phyloP scores from a whole-genome alignment of 2,797 vertebrate genomes.

The Diglossa cyanea region DNA sequence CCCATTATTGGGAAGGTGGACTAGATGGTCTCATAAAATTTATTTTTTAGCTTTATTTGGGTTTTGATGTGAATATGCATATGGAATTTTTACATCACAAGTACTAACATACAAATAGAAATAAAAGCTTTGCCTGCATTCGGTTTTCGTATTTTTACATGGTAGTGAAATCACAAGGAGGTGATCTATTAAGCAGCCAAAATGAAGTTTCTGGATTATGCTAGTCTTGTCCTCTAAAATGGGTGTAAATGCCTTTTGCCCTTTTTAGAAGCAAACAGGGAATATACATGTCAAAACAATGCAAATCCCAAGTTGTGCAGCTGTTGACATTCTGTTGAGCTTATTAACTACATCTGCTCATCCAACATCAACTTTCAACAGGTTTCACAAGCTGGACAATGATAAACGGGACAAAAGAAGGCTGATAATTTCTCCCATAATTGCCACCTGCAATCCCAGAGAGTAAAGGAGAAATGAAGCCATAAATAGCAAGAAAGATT shows the following conservation, averaged over 20 bases:
- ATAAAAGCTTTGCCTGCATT: neutral
- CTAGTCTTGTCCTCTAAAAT: neutral
- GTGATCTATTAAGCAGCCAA: neutral
- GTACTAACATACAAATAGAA: neutral
- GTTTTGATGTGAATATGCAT: neutral
- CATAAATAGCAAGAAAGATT: constrained; percentile 38
- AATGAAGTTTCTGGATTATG: neutral
- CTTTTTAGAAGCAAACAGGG: neutral
- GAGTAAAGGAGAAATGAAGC: neutral
- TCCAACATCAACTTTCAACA: neutral
- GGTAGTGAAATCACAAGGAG: neutral
- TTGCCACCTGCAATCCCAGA: constrained; percentile 21
- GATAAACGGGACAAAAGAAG: neutral
- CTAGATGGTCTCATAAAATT: neutral
- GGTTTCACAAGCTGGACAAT: neutral
- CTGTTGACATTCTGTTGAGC: neutral
- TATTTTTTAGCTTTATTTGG: neutral
- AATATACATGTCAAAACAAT: neutral
- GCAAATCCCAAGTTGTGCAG: neutral
- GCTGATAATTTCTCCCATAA: neutral
- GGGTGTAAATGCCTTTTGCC: neutral
- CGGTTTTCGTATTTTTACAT: neutral
- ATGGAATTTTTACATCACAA: neutral
- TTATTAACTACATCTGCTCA: neutral
- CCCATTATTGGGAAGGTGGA: neutral